Base-by-base conservation (phyloP, 2,888 invertebrate genomes). In the Norana najaformis region DNA sequence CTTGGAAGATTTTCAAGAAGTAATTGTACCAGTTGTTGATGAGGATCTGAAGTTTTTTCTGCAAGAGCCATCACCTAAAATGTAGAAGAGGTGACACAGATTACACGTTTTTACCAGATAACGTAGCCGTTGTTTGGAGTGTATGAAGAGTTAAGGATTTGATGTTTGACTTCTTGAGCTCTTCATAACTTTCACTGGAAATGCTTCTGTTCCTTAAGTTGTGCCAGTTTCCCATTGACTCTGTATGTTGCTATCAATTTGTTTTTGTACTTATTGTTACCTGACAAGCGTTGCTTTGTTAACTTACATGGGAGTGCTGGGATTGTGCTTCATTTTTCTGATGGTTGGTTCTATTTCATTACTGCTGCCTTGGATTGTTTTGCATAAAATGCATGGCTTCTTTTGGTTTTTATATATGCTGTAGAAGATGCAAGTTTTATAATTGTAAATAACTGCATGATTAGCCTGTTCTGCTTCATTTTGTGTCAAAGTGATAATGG, bases 311-410 rank as follows among this genome's bases (percentile, higher is more conserved):
- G n/a, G 5, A 69, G n/a, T 69, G 69, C 69, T 69, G 30, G 8
- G n/a, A 69, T 11, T 6, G n/a, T 30, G 69, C 69, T 69, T 11
- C 69, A n/a, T n/a, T 69, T 69, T 47, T 69, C 30, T 69, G 69
- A n/a, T 69, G n/a, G 69, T 69, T 69, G 69, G 20, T n/a, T 69
- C 69, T 69, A 69, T 69, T 69, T 69, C n/a, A 69, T 69, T 69
- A n/a, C 69, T n/a, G 69, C 69, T 69, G 69, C 69, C 69, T 69
- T 69, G 69, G 69, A 69, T 69, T 69, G 69, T 69, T 69, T 69
- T 69, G 1, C 3, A n/a, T 69, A 2, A 13, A 69, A 69, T 69
- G 69, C 69, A 69, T n/a, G n/a, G 69, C 69, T 69, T n/a, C 3
- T 69, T 47, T 69, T 69, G 69, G 69, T 69, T 69, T 69, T n/a